Evolutionary conservation across 2,888 invertebrate species (phyloP).

Genomic region (Drosophila pegasa): DNA sequence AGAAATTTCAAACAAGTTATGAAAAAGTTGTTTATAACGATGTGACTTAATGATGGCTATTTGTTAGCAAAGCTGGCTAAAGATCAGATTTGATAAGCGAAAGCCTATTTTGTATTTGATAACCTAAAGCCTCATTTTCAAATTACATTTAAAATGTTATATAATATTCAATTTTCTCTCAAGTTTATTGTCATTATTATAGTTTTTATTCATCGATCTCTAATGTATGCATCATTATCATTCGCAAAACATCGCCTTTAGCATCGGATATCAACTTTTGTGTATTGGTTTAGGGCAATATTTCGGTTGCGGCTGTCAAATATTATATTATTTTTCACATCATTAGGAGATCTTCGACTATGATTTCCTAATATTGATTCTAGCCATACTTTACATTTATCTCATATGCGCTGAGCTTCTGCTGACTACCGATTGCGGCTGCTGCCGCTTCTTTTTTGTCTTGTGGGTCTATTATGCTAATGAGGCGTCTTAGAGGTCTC

Average conservation of each 20-base stretch:
- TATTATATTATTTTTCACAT: slow-evolving; percentile 55
- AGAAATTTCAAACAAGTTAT: slow-evolving; percentile 8
- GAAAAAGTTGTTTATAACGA: slow-evolving; percentile 1
- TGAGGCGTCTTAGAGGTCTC: slow-evolving; percentile 33
- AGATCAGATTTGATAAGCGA: background rate
- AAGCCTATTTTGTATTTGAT: background rate
- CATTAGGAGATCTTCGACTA: slow-evolving; percentile 61
- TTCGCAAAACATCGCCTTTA: slow-evolving; percentile 16
- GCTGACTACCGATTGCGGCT: slow-evolving; percentile 36
- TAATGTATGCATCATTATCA: slow-evolving; percentile 12
- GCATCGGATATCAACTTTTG: slow-evolving; percentile 24
- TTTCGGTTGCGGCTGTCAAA: slow-evolving; percentile 59
- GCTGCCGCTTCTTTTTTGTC: slow-evolving; percentile 13
- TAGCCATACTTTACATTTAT: slow-evolving; percentile 30
- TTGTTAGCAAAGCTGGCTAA: background rate
- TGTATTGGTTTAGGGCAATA: slow-evolving; percentile 54
- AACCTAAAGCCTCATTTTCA: background rate
- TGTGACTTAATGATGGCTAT: slow-evolving; percentile 4
- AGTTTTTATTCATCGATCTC: background rate
- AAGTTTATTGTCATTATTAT: background rate
- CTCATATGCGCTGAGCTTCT: slow-evolving; percentile 21
- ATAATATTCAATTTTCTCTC: background rate
- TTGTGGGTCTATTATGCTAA: slow-evolving; percentile 65
- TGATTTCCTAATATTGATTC: slow-evolving; percentile 48
- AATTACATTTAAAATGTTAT: background rate